A percentile compares a stretch with the other conserved stretches of the same genome.
These are phyloP conservation scores for Delphinapterus leucas DNA, from an alignment of 2,113 vertebrate genomes.

Conservation along the genomic window DNA sequence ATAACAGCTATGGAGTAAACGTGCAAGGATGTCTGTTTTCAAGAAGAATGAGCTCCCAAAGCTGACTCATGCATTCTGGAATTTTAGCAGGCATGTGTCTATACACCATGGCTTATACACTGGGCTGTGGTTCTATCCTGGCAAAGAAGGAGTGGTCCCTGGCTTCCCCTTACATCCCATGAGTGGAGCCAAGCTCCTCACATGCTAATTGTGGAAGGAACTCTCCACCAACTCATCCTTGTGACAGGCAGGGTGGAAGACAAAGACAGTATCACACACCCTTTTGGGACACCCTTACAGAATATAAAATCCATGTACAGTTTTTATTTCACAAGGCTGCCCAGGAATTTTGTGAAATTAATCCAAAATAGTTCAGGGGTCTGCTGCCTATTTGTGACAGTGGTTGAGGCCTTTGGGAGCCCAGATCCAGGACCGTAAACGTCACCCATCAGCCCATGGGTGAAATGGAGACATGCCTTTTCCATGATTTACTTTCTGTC, in stretches of 20 bases:
- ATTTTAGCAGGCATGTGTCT: background rate
- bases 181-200: background rate
- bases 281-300: background rate
- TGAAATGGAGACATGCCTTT: background rate
- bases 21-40: background rate
- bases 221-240: background rate
- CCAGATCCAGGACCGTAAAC: background rate
- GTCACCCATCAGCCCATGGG: background rate
- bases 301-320: background rate
- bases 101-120: background rate
- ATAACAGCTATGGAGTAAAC: background rate
- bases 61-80: background rate
- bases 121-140: background rate
- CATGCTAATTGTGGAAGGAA: background rate
- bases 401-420: background rate
- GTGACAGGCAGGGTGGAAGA: background rate
- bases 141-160: background rate
- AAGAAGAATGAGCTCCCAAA: background rate
- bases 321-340: background rate
- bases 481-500: background rate
- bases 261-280: background rate
- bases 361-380: background rate
- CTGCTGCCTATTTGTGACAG: background rate
- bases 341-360: background rate
- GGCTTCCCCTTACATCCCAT: background rate